Percentiles rank a stretch among this genome's conserved stretches.
phyloP scores from a whole-genome alignment of 2,113 vertebrate species.

The Poeciliopsis turrubarensis region DNA sequence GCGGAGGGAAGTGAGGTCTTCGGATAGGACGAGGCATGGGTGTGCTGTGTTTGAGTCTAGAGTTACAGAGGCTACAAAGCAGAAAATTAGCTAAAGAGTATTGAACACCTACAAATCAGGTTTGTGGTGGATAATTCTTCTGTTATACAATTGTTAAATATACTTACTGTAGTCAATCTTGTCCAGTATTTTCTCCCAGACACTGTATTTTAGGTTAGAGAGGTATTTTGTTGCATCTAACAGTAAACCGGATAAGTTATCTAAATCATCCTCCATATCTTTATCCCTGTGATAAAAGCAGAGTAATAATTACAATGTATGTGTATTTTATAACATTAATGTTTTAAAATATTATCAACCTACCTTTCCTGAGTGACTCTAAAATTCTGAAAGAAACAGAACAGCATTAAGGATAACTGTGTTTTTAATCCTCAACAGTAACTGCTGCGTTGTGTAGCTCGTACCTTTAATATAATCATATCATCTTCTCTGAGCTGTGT shows the following conservation, averaged over 20 bases:
- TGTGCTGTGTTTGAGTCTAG: constrained; percentile 81
- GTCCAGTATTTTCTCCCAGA: constrained; percentile 75
- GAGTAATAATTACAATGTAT: neutral
- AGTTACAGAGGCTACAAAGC: constrained; percentile 72
- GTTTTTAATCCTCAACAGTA: neutral
- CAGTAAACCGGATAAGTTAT: constrained; percentile 62
- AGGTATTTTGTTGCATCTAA: constrained; percentile 74
- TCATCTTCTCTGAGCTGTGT: constrained; percentile 65
- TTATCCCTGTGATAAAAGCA: constrained; percentile 56
- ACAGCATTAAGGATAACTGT: neutral
- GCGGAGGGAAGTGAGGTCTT: constrained; percentile 74
- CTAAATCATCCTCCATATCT: constrained; percentile 35
- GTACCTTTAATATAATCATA: constrained; percentile 69
- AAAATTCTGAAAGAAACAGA: constrained; percentile 70
- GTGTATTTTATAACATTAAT: neutral
- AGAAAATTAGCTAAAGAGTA: constrained; percentile 29
- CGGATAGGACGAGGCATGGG: constrained; percentile 79
- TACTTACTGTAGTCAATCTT: constrained; percentile 75
- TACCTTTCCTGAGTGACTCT: constrained; percentile 73
- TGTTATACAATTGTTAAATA: neutral
- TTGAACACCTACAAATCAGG: neutral
- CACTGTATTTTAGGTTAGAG: constrained; percentile 74
- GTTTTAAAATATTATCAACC: neutral
- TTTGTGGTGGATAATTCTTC: neutral
- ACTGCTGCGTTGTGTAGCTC: neutral